These are phyloP conservation scores for Psittacus erithacus DNA, from an alignment of 2,113 vertebrate genomes.

Conservation along the genomic window DNA sequence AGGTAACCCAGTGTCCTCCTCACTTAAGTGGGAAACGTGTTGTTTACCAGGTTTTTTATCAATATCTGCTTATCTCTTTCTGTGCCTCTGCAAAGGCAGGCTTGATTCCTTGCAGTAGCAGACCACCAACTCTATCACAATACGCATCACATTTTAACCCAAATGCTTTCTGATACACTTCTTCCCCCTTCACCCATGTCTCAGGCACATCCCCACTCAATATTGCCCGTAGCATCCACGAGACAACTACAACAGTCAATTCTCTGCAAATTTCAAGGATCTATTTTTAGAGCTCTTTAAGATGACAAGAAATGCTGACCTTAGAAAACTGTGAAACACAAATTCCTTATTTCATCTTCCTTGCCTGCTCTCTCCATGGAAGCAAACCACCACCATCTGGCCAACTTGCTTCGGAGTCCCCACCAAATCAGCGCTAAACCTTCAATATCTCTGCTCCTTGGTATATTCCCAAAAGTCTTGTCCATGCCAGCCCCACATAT, in stretches of 20 bases:
- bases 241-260: background rate
- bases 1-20: background rate
- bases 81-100: background rate
- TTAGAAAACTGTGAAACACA: slow-evolving; percentile 11
- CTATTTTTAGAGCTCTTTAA: slow-evolving; percentile 28
- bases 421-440: background rate
- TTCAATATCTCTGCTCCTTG: background rate
- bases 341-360: background rate
- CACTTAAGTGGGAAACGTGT: background rate
- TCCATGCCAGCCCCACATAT: background rate
- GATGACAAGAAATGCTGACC: slow-evolving; percentile 21
- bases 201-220: background rate
- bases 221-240: background rate
- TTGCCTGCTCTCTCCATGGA: background rate
- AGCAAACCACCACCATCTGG: background rate
- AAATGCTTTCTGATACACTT: background rate
- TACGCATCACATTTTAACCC: background rate
- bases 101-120: background rate
- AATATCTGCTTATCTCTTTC: background rate
- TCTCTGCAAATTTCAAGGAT: background rate
- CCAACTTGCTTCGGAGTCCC: background rate
- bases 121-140: background rate
- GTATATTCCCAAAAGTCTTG: background rate
- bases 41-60: background rate
- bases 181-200: background rate